Base-by-base conservation (phyloP, 1,140 invertebrate species). In the Oncopodura yosiiana region DNA sequence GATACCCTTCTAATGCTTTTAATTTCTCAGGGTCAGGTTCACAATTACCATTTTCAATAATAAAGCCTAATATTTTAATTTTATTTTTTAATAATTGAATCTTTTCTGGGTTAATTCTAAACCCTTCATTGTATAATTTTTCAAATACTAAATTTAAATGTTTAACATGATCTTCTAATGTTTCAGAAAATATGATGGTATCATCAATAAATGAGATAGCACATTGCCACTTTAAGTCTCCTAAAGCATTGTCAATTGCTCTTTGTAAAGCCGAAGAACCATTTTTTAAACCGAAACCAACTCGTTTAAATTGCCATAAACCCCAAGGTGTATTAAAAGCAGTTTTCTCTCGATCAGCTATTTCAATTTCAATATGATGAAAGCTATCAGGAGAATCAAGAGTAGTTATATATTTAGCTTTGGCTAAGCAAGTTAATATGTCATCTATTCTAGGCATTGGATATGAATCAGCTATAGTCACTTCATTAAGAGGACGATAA, bases 371-470 rank as follows among this genome's bases (percentile, higher is more conserved):
- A 11, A 77, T 65, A 59, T 78, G 73, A 63, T 66, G 71, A 56
- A 70, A 77, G 0, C 74, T 74, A 39, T 59, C 65, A 0, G 56
- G 53, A 14, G 73, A 39, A 64, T 75, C 71, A 3, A 76, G 45
- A 0, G 66, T 63, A 1, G 66, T 62, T 51, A 76, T 75, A 38
- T 64, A 67, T 32, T 58, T 58, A 3, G 66, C 56, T 2, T 64
- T 64, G 14, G 61, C 63, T 30, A 76, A 39, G 11, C 54, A 53
- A 49, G 70, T 67, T 9, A 78, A 57, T 18, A 65, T 69, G 12
- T 73, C 69, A 18, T 70, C 67, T 14, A 76, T 70, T 8, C 66
- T 63, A 12, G 74, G 74, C 8, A 78, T 49, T 1, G 75, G 75
- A 23, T 45, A 45, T 8, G 6, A 8, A 11, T 9, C 9, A 14